A percentile compares a stretch with the other conserved stretches of the same genome.
Conservation (phyloP, 2,113 vertebrate species). For the Mellivora capensis region DNA sequence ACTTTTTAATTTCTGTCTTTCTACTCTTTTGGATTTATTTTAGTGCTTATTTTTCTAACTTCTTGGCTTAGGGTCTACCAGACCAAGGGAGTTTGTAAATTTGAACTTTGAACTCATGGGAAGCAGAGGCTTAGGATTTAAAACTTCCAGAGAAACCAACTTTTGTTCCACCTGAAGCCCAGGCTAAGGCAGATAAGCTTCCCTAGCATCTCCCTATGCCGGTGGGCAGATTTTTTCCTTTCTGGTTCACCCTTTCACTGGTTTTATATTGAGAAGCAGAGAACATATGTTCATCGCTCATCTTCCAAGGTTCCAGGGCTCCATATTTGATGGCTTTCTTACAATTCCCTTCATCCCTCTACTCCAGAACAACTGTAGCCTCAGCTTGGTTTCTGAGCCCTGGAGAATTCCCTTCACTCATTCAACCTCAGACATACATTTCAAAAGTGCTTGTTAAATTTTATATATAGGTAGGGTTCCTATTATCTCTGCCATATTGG, state of each 20-base stretch:
- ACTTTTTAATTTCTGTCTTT: not conserved
- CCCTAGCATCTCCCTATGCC: not conserved
- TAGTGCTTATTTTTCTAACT: not conserved
- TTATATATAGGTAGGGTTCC: not conserved
- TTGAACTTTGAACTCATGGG: not conserved
- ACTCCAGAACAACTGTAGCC: not conserved
- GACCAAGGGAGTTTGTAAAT: not conserved
- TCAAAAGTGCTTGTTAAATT: not conserved
- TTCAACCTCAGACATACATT: not conserved
- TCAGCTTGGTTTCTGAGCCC: not conserved
- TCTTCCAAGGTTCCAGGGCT: not conserved
- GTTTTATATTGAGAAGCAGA: not conserved
- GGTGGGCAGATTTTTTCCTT: not conserved
- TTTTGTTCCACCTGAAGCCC: not conserved
- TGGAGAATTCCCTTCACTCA: not conserved
- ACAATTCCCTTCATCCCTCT: not conserved
- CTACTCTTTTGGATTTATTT: not conserved
- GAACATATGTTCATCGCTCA: not conserved
- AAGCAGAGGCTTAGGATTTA: not conserved
- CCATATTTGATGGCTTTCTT: not conserved
- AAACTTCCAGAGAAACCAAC: not conserved
- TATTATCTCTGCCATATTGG: not conserved
- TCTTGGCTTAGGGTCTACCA: not conserved
- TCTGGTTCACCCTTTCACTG: not conserved
- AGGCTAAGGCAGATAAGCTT: not conserved